Base-by-base conservation (phyloP, 1,140 invertebrate genomes). In the Lasioglossum albipes region DNA sequence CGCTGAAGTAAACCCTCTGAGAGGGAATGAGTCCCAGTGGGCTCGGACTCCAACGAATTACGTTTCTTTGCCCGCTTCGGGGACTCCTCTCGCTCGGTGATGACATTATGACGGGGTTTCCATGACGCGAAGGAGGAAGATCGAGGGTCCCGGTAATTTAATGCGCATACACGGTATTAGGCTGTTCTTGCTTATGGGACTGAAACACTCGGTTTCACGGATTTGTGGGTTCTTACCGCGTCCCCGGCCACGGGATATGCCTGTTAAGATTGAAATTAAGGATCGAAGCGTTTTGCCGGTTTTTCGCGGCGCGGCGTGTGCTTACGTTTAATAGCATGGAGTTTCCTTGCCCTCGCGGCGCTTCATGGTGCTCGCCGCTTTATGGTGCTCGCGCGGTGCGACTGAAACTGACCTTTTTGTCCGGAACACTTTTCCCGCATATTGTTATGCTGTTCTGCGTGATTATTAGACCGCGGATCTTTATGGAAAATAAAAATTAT, bases 11-110 rank as follows among this genome's bases (percentile, higher is more conserved):
- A 36, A 41, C 62, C 59, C 62, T 18, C 18, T 16, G 20, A 59
- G 54, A 59, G 27, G 18, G 42, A 49, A 16, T 13, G 16, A 57
- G 67, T 69, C 67, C 67, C 67, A 31, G 67, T 45, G n/a, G 49
- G 54, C 27, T 5, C 16, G 20, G 70, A n/a, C 18, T 61, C 54
- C 22, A 72, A 72, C 54, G 54, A 57, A 72, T 72, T 61, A 72
- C 36, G n/a, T 62, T 73, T 62, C 70, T 73, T 61, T 41, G 57
- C 13, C n/a, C 6, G 7, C 20, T 9, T 16, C n/a, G n/a, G 41
- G 42, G 41, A 68, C 20, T 73, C 42, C 41, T 45, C 12, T 27
- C 36, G 42, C 62, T 36, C n/a, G 36, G 5, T n/a, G 52, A 59
- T 59, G 59, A 49, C 20, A 31, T 73, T 49, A 45, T 42, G 59